Conservation (phyloP, 1,140 invertebrate genomes). For the Drosophila rhopaloa region DNA sequence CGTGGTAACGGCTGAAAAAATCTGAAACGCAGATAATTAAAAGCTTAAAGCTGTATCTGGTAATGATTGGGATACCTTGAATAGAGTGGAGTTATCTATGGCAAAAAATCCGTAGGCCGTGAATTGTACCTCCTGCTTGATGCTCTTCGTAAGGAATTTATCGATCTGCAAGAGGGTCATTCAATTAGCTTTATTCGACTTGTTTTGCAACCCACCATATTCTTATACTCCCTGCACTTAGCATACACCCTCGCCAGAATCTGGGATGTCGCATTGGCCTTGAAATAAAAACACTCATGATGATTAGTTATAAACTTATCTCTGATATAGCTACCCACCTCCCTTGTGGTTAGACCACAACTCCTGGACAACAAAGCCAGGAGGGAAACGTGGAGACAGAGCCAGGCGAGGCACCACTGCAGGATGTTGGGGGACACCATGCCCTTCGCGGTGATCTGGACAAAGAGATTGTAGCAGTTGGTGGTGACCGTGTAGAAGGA, state of each 20-base stretch:
- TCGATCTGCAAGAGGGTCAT: slow-evolving; percentile 59
- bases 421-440: slow-evolving; percentile 64
- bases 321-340: slow-evolving; percentile 45
- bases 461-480: slow-evolving; percentile 80
- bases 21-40: slow-evolving; percentile 48
- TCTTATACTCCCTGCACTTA: slow-evolving; percentile 76
- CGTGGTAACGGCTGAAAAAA: slow-evolving; percentile 82
- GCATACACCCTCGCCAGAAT: slow-evolving; percentile 77
- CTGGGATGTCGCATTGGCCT: slow-evolving; percentile 78
- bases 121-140: slow-evolving; percentile 81
- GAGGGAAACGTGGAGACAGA: slow-evolving; percentile 65
- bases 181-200: neutral
- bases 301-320: slow-evolving; percentile 18
- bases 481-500: slow-evolving; percentile 84
- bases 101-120: slow-evolving; percentile 83
- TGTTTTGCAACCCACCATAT: slow-evolving; percentile 58
- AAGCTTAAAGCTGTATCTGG: too few relatives aligned
- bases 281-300: slow-evolving; percentile 19
- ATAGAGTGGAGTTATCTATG: slow-evolving; percentile 80
- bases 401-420: slow-evolving; percentile 72
- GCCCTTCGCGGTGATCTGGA: slow-evolving; percentile 74
- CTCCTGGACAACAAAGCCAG: slow-evolving; percentile 65
- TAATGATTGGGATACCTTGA: slow-evolving; percentile 57
- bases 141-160: slow-evolving; percentile 82
- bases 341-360: slow-evolving; percentile 69